Evolutionary conservation across 2,888 invertebrate species (phyloP), one percentile per base, ranked within the genome.

Genomic region (Athalia rosae): DNA sequence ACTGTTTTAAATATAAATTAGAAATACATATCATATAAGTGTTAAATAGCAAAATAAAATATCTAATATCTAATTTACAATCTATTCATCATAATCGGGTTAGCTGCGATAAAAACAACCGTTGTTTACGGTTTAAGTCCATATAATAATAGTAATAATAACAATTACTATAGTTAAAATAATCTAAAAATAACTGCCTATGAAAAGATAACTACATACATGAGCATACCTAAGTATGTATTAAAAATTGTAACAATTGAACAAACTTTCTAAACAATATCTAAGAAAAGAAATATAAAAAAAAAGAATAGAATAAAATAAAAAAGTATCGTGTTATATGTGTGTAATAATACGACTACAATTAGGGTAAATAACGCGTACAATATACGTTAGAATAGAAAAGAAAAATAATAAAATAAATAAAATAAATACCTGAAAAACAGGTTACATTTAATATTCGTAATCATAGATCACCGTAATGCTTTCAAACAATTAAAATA

Each of bases 401-500:
- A 53, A 11, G 9, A 53, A n/a, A 53, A n/a, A 15, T n/a, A 15
- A 9, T 61, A 28, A 74, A 61, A 74, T 61, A 83, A 83, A 84
- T 85, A 85, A 82, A 85, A 84, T 85, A 84, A 81, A 80, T 82
- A 83, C 83, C 84, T 83, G 84, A 83, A 83, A 84, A 82, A 84
- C 83, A 83, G 84, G 83, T 79, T 80, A 62, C 48, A 43, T 67
- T 67, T 66, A 45, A 7, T 45, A 7, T 63, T 69, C 43, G 50
- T 69, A 28, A 73, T 78, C 67, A 66, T 79, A 56, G 13, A 73
- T 78, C 59, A 28, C 28, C 62, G 61, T 58, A 64, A 76, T 56
- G 77, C 66, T 79, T 13, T 77, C 77, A 64, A 71, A 66, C 66
- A 8, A 15, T 71, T 58, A n/a, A 71, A 58, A 58, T 69, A 69